A percentile compares a stretch with the other conserved stretches of the same genome.
Evolutionary conservation across 2,113 vertebrate species (phyloP).

Genomic region (Equus quagga): DNA sequence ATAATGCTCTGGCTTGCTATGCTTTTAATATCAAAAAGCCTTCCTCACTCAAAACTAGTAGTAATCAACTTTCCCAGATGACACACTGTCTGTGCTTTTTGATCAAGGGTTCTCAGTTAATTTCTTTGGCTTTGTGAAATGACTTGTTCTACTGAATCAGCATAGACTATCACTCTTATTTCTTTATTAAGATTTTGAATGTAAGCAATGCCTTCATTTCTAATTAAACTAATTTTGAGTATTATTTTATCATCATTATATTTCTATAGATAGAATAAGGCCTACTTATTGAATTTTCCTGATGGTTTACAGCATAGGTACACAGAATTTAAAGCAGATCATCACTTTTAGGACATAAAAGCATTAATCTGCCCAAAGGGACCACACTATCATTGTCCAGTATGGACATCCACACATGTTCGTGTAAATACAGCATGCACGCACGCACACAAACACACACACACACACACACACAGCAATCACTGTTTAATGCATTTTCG

Average conservation of each 20-base stretch:
- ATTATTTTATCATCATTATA: neutral
- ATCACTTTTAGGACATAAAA: neutral
- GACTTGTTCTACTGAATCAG: conserved; percentile 76
- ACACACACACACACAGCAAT: neutral
- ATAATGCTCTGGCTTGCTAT: conserved; percentile 77
- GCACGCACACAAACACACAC: neutral
- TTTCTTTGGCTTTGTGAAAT: conserved; percentile 77
- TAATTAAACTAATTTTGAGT: conserved; percentile 23
- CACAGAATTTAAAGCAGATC: neutral
- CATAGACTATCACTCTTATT: conserved; percentile 53
- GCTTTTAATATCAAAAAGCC: conserved; percentile 83
- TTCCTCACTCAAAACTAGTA: conserved; percentile 59
- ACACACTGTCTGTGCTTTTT: conserved; percentile 77
- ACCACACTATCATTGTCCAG: neutral
- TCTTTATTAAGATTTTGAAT: conserved; percentile 71
- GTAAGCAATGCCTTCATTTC: conserved; percentile 14
- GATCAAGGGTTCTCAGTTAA: conserved; percentile 73
- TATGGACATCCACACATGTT: fast-evolving
- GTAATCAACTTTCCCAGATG: conserved; percentile 80
- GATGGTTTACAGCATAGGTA: neutral
- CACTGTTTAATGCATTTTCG: neutral
- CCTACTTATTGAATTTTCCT: neutral
- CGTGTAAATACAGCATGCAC: neutral
- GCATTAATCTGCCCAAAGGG: neutral
- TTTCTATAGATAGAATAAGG: conserved; percentile 13